These are phyloP conservation scores for Shinisaurus crocodilurus DNA, from an alignment of 2,113 vertebrate genomes.

Conservation along the genomic window DNA sequence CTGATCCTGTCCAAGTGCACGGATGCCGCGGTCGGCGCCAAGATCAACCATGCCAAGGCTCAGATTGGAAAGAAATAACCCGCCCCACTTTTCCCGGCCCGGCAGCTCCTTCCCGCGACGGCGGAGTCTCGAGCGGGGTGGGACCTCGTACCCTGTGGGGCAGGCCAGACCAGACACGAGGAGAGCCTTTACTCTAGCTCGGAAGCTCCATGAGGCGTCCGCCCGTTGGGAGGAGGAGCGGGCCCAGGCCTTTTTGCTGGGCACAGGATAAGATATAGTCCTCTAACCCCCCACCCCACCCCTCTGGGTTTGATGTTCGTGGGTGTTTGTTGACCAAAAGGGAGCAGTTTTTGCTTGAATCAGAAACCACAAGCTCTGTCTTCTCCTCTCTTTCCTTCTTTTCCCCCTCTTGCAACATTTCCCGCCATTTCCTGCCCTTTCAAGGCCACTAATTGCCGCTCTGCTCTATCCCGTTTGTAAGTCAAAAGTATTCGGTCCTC, in stretches of 20 bases:
- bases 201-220: neutral
- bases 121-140: neutral
- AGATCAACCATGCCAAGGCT: constrained; percentile 83
- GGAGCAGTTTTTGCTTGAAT: too few species aligned
- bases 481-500: neutral
- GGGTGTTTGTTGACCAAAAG: neutral
- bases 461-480: neutral
- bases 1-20: constrained; percentile 86
- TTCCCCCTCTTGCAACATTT: too few species aligned
- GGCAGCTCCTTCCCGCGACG: accelerated
- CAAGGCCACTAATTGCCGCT: too few species aligned
- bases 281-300: too few species aligned
- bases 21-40: constrained; percentile 78
- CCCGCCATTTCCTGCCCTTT: too few species aligned
- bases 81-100: accelerated
- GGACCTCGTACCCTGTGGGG: too few species aligned
- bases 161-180: neutral
- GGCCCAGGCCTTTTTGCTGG: too few species aligned
- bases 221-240: neutral
- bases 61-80: constrained; percentile 78
- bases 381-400: too few species aligned
- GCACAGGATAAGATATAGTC: neutral
- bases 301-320: neutral
- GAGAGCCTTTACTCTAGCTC: too few species aligned
- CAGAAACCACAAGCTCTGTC: neutral